Evolutionary conservation across 2,888 invertebrate genomes (phyloP).

Genomic region (Euzetes globulus): DNA sequence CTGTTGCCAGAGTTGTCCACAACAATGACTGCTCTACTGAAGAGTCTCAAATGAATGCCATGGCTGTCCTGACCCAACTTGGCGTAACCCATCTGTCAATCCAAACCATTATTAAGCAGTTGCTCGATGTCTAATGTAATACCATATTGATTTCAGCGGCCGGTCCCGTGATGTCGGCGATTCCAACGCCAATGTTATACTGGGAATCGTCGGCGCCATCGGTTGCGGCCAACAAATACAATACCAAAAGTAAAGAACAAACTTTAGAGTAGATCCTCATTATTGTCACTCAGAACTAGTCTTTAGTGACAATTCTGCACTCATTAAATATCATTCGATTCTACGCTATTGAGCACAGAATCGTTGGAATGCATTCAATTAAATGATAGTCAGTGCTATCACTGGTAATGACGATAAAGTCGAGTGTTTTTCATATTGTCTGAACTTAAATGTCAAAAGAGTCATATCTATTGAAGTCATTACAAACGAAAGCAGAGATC

Average conservation of each 20-base stretch:
- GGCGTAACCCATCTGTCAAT: conserved; percentile 83
- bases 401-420: too few relatives aligned
- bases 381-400: too few relatives aligned
- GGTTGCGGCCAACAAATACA: not conserved
- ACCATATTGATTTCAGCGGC: conserved; percentile 82
- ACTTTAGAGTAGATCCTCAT: not conserved
- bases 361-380: too few relatives aligned
- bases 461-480: too few relatives aligned
- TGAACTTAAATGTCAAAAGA: too few relatives aligned
- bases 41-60: conserved; percentile 80
- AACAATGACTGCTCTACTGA: conserved; percentile 74
- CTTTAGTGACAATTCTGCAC: too few relatives aligned
- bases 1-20: conserved; percentile 50
- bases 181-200: conserved; percentile 66
- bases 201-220: conserved; percentile 33
- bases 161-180: conserved; percentile 85
- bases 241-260: not conserved
- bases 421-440: too few relatives aligned
- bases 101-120: conserved; percentile 38
- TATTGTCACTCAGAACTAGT: too few relatives aligned
- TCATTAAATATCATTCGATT: too few relatives aligned
- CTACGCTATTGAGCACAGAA: too few relatives aligned
- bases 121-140: conserved; percentile 38
- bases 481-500: too few relatives aligned
- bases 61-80: conserved; percentile 69